Evolutionary conservation across 1,140 invertebrate genomes (phyloP).

Genomic region (Tetramorium parvispinum): DNA sequence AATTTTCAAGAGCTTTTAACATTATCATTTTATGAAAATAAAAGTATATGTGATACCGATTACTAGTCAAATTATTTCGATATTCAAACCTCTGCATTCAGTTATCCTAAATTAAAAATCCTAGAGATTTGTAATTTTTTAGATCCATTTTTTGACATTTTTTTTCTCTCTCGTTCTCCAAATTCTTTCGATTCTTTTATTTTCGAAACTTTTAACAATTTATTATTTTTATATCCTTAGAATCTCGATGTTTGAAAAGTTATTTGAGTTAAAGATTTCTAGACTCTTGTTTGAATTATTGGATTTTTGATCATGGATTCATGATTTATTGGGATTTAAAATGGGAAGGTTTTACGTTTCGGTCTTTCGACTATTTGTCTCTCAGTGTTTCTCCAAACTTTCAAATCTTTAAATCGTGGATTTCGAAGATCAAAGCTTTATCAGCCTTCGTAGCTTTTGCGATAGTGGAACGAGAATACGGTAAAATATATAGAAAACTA

Average conservation of each 20-base stretch:
- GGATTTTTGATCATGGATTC: neutral
- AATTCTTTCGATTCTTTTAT: neutral
- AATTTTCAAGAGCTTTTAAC: neutral
- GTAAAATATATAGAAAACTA: slow-evolving; percentile 1
- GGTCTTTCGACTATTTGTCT: neutral
- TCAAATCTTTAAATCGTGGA: neutral
- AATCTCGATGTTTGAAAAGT: neutral
- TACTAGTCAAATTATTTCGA: neutral
- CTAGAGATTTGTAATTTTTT: slow-evolving; percentile 15
- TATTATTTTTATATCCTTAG: neutral
- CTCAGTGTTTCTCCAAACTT: neutral
- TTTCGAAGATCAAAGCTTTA: neutral
- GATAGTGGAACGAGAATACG: neutral
- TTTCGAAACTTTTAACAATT: neutral
- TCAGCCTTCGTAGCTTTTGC: neutral
- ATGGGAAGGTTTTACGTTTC: neutral
- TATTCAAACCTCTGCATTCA: neutral
- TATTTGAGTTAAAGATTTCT: neutral
- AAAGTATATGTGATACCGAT: neutral
- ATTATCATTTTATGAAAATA: neutral
- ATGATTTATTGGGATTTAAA: slow-evolving; percentile 8
- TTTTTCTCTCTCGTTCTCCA: neutral
- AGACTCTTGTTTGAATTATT: neutral
- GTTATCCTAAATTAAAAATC: neutral
- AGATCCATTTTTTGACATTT: neutral